Evolutionary conservation across 2,888 invertebrate species (phyloP).

Genomic region (Endotricha flammealis): DNA sequence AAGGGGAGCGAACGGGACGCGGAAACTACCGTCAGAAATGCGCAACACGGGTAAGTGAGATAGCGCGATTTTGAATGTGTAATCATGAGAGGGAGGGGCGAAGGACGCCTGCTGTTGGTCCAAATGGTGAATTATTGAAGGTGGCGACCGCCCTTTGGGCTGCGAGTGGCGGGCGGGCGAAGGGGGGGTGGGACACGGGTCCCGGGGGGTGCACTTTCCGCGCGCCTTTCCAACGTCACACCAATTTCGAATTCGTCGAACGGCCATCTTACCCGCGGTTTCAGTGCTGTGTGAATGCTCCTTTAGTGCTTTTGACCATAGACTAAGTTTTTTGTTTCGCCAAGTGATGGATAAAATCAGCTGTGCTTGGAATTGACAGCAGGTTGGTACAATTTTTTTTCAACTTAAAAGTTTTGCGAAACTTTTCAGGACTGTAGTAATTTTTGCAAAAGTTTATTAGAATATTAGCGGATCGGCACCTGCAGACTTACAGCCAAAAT

Average conservation of each 20-base stretch:
- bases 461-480: too few relatives aligned
- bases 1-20: constrained; percentile 23
- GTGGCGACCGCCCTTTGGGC: constrained; percentile 65
- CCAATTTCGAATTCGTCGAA: constrained; percentile 49
- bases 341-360: constrained; percentile 17
- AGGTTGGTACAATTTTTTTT: constrained; percentile 14
- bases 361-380: constrained; percentile 13
- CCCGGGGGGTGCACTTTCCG: constrained; percentile 43
- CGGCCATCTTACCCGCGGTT: constrained; percentile 40
- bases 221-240: constrained; percentile 65
- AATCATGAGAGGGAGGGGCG: constrained; percentile 45
- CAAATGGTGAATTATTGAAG: constrained; percentile 63
- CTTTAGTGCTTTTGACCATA: constrained; percentile 33
- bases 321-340: constrained; percentile 10
- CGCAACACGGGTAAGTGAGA: constrained; percentile 37
- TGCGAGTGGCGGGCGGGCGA: constrained; percentile 41
- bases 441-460: too few relatives aligned
- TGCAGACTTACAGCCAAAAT: too few relatives aligned
- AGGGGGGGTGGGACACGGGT: constrained; percentile 20
- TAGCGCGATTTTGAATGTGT: constrained; percentile 21
- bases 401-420: neutral
- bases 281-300: constrained; percentile 43
- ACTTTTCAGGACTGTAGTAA: too few relatives aligned
- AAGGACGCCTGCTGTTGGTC: constrained; percentile 47
- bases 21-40: constrained; percentile 40